phyloP scores from a whole-genome alignment of 2,797 vertebrate genomes.

The Cossypha dichroa region DNA sequence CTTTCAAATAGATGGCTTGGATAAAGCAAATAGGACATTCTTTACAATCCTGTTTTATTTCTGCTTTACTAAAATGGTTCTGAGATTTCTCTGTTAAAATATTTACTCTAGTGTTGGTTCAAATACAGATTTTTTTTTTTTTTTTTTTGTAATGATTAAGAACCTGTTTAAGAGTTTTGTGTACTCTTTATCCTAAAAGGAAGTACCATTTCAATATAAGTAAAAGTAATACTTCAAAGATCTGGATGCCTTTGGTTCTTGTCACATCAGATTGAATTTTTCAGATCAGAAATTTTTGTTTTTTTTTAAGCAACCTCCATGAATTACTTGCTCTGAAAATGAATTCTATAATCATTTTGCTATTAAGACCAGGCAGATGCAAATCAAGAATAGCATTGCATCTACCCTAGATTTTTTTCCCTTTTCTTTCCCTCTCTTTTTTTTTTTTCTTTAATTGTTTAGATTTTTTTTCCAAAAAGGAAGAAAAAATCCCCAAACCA shows the following conservation, averaged over 20 bases:
- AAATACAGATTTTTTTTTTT: background rate
- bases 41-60: background rate
- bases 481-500: too few relatives aligned
- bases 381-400: background rate
- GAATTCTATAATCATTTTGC: background rate
- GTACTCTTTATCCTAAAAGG: background rate
- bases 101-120: background rate
- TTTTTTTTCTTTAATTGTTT: background rate
- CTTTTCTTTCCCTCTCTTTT: background rate
- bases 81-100: background rate
- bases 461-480: background rate
- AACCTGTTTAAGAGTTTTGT: background rate
- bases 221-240: background rate
- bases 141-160: background rate
- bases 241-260: background rate
- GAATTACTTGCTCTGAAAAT: conserved; percentile 7
- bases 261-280: conserved; percentile 8
- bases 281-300: background rate
- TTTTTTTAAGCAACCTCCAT: background rate
- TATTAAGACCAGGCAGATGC: background rate
- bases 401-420: background rate
- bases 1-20: background rate
- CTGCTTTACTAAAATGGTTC: background rate
- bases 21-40: background rate
- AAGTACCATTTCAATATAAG: background rate